Evolutionary conservation across 1,140 invertebrate genomes (phyloP).

Genomic region (Dinoponera quadriceps): DNA sequence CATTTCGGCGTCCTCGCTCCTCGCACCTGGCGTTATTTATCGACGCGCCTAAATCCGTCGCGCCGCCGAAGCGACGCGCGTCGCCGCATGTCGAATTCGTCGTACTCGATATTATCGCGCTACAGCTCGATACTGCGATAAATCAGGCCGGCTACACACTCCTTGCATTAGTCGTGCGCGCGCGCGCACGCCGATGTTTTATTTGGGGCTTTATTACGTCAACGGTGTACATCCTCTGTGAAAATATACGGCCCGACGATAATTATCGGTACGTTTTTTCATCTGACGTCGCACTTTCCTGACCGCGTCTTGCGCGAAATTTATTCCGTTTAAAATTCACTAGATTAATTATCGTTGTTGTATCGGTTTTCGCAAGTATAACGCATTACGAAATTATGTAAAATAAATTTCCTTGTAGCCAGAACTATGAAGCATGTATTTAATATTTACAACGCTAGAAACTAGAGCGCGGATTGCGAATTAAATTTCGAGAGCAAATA

Average conservation of each 20-base stretch:
- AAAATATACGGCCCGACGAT: not conserved
- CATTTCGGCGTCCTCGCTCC: conserved; percentile 44
- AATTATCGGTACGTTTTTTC: conserved; percentile 10
- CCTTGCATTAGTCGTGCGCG: conserved; percentile 22
- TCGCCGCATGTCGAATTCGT: conserved; percentile 17
- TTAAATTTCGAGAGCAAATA: no score
- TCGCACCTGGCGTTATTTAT: conserved; percentile 62
- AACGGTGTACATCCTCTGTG: not conserved
- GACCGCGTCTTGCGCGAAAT: not conserved
- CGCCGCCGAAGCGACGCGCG: conserved; percentile 13
- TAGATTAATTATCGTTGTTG: not conserved
- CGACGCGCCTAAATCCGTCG: conserved; percentile 62
- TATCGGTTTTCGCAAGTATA: not conserved
- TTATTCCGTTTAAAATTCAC: not conserved
- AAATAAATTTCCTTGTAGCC: no score
- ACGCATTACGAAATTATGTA: not conserved
- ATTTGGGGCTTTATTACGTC: conserved; percentile 1
- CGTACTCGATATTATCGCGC: conserved; percentile 40
- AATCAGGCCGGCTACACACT: conserved; percentile 15
- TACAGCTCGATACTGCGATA: conserved; percentile 35
- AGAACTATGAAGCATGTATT: not conserved
- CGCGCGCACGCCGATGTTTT: not conserved
- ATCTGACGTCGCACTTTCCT: not conserved
- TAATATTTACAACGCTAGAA: not conserved
- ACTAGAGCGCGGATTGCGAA: no score